A percentile compares a stretch with the other conserved stretches of the same genome.
Conservation (phyloP, 30 jellyfish, hydroid and myxozoan species). For the Cassiopea xamachana region DNA sequence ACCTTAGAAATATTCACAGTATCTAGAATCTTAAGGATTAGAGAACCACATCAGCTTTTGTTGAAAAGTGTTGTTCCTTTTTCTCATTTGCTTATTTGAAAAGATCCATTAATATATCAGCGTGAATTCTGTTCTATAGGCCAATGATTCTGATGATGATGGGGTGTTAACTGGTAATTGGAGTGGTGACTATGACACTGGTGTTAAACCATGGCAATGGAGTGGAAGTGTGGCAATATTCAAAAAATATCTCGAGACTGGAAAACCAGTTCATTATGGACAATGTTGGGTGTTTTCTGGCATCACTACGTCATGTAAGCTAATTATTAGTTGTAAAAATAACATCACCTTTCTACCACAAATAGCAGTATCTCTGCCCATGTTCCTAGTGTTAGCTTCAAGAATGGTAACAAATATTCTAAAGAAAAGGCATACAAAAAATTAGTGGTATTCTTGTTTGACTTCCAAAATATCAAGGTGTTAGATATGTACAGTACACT, state of each 20-base stretch:
- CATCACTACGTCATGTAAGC: slow-evolving; percentile 77
- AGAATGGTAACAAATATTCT: no score
- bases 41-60: no score
- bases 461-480: no score
- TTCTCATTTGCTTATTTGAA: neutral
- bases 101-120: neutral
- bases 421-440: no score
- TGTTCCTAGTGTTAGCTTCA: no score
- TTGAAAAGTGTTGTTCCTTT: no score
- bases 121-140: slow-evolving; percentile 16
- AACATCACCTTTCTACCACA: neutral
- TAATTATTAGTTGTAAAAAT: no score
- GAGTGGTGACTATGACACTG: slow-evolving; percentile 93
- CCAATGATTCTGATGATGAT: slow-evolving; percentile 80
- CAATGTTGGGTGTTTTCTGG: slow-evolving; percentile 99
- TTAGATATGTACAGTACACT: no score
- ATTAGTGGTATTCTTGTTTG: no score
- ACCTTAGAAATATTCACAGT: neutral
- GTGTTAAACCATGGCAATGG: slow-evolving; percentile 90
- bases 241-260: slow-evolving; percentile 55
- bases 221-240: slow-evolving; percentile 79
- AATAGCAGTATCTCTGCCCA: no score
- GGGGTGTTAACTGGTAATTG: slow-evolving; percentile 93
- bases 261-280: slow-evolving; percentile 89
- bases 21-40: no score